Evolutionary conservation across 2,888 invertebrate genomes (phyloP).

Genomic region (Ferdinandea cuprea): DNA sequence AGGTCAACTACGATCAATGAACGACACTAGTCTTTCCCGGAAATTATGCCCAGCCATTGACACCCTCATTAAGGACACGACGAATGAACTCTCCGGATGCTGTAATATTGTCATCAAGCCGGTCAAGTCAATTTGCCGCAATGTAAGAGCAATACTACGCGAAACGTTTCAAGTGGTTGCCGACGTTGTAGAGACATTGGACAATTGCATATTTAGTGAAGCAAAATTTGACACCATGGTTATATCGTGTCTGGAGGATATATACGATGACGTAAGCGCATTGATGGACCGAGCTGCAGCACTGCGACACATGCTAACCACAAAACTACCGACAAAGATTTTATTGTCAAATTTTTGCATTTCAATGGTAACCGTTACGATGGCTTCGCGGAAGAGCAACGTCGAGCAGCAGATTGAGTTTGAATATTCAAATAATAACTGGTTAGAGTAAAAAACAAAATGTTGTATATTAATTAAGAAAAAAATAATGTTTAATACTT

Average conservation of each 20-base stretch:
- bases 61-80: conserved; percentile 76
- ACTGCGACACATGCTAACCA: conserved; percentile 75
- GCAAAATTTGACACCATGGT: conserved; percentile 75
- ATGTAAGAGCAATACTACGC: conserved; percentile 75
- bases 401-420: conserved; percentile 73
- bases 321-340: conserved; percentile 77
- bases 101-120: conserved; percentile 79
- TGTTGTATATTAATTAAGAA: neutral
- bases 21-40: conserved; percentile 76
- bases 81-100: conserved; percentile 77
- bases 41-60: conserved; percentile 77
- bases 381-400: conserved; percentile 74
- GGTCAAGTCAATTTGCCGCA: conserved; percentile 77
- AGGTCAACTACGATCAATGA: conserved; percentile 75
- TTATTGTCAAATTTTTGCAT: conserved; percentile 79
- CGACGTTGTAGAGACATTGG: conserved; percentile 77
- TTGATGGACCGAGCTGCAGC: conserved; percentile 75
- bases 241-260: conserved; percentile 76
- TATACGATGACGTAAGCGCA: conserved; percentile 76
- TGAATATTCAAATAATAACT: conserved; percentile 60
- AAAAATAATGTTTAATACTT: too few species aligned
- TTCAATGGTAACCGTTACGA: conserved; percentile 77
- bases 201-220: conserved; percentile 77
- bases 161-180: conserved; percentile 76
- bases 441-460: conserved; percentile 14